Evolutionary conservation across 2,113 vertebrate species (phyloP), one percentile per base, ranked within the genome.

Genomic region (Grus americana): DNA sequence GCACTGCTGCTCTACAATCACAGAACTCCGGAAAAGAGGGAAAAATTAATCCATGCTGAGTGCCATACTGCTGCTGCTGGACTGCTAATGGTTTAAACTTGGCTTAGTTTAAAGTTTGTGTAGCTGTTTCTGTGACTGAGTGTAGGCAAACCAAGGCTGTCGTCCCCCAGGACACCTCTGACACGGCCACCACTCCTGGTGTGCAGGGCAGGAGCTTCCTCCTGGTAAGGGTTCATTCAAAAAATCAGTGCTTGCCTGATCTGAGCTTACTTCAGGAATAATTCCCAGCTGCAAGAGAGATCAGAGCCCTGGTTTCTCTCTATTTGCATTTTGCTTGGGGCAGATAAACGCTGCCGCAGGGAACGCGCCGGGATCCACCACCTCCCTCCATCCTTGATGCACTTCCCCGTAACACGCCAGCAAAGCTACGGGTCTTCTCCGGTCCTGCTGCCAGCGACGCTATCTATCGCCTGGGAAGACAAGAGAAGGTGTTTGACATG

Each of bases 371-470:
- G 46, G 34, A 83, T 52, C 63, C 55, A 29, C 22, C 50, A 16
- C 32, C 26, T 62, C 82, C 62, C 74, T 58, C 17, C 79, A 73
- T 5, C 59, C 72, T 17, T 4, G 6, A n/a, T 10, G 50, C 1
- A 0, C 17, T 14, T 74, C 76, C 30, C 85, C 2, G 0, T 15
- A 9, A 59, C 1, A 1, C 1, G 0, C 26, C 0, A 1, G 59
- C 52, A 78, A 44, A 91, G 65, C 80, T 1, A 6, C 5, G 0
- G 14, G 29, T 30, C 70, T 34, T 23, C 58, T 19, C 29, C 23
- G 1, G 30, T 2, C n/a, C 72, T 10, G 34, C 79, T 81, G 88
- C 71, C 81, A 54, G 49, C 26, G 11, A 86, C 18, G 1, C 40
- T 15, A 44, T 50, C 83, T 26, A 5, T 10, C 2, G 1, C 49